Base-by-base conservation (phyloP, 2,888 invertebrate species). In the Synanthedon andrenaeformis region DNA sequence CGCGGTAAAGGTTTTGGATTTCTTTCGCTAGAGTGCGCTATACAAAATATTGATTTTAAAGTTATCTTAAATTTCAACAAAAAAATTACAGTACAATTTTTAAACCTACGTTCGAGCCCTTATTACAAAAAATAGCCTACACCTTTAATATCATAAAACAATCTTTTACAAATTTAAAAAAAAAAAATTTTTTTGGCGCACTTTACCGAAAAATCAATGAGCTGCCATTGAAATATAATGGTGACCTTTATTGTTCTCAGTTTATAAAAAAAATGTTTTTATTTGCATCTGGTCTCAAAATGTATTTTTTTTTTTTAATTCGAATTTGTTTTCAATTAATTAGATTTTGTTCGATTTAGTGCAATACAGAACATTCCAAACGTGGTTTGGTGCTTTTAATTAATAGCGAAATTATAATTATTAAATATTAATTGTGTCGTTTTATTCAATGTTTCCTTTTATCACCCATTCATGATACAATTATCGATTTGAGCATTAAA, bases 311-410 rank as follows among this genome's bases (percentile, higher is more conserved):
- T 45, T 13, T n/a, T n/a, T 45, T 12, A 42, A 45, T 45, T 13
- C 8, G 45, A 45, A 12, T 45, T 10, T 45, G 45, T 45, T 45
- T 45, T n/a, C 13, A 45, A 45, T 35, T 35, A 61, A 78, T 79
- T 76, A 72, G 73, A 70, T 75, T 74, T 70, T 76, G 74, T 80
- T 80, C 76, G 72, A 70, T 74, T 74, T 79, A 79, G 84, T 85
- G 85, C 85, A 85, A 85, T 84, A 83, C 77, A 74, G 82, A 81
- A 85, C 86, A 86, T 86, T 86, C 85, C 86, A 83, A 85, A 86
- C 85, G 63, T 80, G 72, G 84, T 86, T 85, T 86, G 85, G 86
- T 85, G 84, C 84, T 85, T 35, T 35, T 80, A 79, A 79, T 79
- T 78, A 76, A 71, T 77, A 84, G 83, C 82, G 83, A 86, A 82